A percentile compares a stretch with the other conserved stretches of the same genome.
phyloP scores from a whole-genome alignment of 1,140 invertebrate genomes.

The Maconellicoccus hirsutus region DNA sequence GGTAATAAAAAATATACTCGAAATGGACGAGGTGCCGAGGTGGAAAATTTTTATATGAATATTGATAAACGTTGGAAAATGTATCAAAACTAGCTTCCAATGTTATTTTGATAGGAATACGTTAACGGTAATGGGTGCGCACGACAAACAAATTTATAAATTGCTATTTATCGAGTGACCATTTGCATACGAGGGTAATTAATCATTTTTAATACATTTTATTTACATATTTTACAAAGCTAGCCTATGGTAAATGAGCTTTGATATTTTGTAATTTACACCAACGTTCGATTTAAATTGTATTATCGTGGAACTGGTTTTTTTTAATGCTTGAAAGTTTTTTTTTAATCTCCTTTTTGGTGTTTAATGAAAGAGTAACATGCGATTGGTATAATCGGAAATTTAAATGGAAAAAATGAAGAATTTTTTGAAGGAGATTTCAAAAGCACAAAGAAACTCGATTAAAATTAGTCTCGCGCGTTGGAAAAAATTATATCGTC shows the following conservation, averaged over 20 bases:
- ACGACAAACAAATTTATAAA: slow-evolving; percentile 5
- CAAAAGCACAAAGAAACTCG: too few species aligned
- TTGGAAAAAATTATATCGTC: too few species aligned
- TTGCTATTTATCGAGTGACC: slow-evolving; percentile 9
- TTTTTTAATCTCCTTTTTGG: too few species aligned
- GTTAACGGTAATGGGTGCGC: not conserved
- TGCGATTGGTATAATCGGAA: too few species aligned
- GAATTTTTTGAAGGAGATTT: too few species aligned
- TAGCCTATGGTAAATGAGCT: not conserved
- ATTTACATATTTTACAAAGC: not conserved
- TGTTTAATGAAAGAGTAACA: too few species aligned
- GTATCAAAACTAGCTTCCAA: not conserved
- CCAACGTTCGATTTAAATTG: slow-evolving; percentile 8
- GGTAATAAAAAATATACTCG: not conserved
- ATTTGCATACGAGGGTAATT: not conserved
- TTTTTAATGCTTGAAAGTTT: too few species aligned
- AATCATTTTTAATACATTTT: slow-evolving; percentile 10
- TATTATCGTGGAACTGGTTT: not conserved
- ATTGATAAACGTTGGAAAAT: slow-evolving; percentile 1
- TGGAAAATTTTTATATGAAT: not conserved
- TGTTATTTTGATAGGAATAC: not conserved
- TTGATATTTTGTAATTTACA: not conserved
- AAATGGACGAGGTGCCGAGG: not conserved
- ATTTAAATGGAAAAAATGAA: too few species aligned
- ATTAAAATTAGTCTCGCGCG: too few species aligned